Base-by-base conservation (phyloP, 64 coral and sea anemone genomes). In the Pocillopora verrucosa region DNA sequence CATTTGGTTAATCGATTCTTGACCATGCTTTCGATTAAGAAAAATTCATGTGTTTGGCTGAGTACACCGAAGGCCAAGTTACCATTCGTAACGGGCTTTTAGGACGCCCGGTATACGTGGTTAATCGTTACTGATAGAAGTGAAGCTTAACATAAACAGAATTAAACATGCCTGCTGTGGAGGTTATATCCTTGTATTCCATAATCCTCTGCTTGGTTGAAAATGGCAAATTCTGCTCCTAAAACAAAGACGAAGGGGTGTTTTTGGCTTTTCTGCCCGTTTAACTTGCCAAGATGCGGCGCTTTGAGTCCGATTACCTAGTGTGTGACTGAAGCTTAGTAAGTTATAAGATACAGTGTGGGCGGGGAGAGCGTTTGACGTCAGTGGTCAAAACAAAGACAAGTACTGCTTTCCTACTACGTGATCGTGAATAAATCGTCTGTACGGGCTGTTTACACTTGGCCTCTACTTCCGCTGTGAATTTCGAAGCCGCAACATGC, bases 401-500 rank as follows among this genome's bases (percentile, higher is more conserved):
- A 38, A 72, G 68, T 85, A 56, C 65, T 85, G 67, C 67, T 85
- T 65, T 72, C 22, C 17, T 56, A 56, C 36, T 85, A 85, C 82
- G 82, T 85, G 82, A 85, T 85, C 82, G 65, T 85, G 82, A 85
- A 85, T 85, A 85, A 85, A 85, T 85, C 82, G 82, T 72, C 80
- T 85, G 63, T 45, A 56, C 68, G 20, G 82, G 67, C 82, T 85
- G 64, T 85, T 85, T 85, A 85, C 82, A 85, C 72, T 85, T 65
- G 65, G 65, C 69, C 70, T 85, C 68, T 85, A 65, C 68, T 72
- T 85, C 82, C 82, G 67, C 64, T 85, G 61, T 72, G 65, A 85
- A 72, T 73, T 85, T 56, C 5, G 10, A 70, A 70, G 20, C 16
- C 61, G 11, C 61, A 63, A 63, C 61, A 63, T 9, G 16, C 16